Evolutionary conservation across 2,113 vertebrate species (phyloP).

Genomic region (Tyto alba): DNA sequence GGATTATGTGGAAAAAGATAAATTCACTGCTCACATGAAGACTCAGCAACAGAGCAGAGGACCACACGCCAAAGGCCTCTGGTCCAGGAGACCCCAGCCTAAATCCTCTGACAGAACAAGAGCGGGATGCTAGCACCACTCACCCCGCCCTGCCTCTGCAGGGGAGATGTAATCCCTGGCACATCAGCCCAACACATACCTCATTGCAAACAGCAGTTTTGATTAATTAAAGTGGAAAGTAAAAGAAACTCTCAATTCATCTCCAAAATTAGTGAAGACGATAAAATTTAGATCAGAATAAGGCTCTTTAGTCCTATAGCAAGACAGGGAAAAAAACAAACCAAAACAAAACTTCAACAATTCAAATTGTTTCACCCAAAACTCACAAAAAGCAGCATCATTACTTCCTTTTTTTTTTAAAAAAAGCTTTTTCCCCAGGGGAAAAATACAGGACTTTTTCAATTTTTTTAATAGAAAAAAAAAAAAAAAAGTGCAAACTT

Average conservation of each 20-base stretch:
- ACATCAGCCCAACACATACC: not conserved
- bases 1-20: fast-evolving
- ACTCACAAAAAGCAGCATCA: too few relatives aligned
- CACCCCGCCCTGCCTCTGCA: not conserved
- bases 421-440: too few relatives aligned
- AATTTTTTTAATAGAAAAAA: too few relatives aligned
- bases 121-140: fast-evolving
- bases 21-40: not conserved
- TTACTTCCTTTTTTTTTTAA: too few relatives aligned
- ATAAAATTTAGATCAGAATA: not conserved
- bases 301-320: not conserved
- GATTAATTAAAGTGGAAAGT: not conserved
- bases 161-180: not conserved
- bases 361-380: not conserved
- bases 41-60: not conserved
- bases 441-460: not conserved
- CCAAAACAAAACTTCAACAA: not conserved
- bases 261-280: not conserved
- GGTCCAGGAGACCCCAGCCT: not conserved
- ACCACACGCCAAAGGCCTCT: not conserved
- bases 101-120: not conserved
- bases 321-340: not conserved
- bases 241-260: not conserved
- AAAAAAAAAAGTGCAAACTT: too few relatives aligned
- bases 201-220: not conserved